Conservation (phyloP, 2,888 invertebrate genomes). For the Chrysina gloriosa region DNA sequence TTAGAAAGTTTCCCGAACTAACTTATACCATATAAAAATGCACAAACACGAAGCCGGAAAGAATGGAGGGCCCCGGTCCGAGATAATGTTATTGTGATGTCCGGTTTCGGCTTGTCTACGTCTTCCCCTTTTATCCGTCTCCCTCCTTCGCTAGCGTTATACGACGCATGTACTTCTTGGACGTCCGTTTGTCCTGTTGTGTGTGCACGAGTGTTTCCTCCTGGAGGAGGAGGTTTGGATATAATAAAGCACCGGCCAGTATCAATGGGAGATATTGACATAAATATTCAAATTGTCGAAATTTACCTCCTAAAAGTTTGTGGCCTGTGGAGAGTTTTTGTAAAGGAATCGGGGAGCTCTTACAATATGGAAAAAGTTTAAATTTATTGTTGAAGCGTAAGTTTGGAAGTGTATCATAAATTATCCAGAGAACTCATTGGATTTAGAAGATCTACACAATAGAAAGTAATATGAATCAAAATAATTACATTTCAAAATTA, state of each 20-base stretch:
- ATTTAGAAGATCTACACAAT: not conserved
- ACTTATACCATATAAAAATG: conserved; percentile 60
- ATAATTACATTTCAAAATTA: too few species aligned
- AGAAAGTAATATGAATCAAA: not conserved
- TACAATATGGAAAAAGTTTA: conserved; percentile 19
- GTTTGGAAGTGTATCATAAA: conserved; percentile 8
- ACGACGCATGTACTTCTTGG: not conserved
- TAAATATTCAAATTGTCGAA: conserved; percentile 37
- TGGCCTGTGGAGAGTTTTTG: conserved; percentile 22
- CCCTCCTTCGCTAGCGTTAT: not conserved
- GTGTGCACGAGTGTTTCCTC: conserved; percentile 39
- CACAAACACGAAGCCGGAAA: conserved; percentile 57
- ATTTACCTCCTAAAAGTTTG: conserved; percentile 35
- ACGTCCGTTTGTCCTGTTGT: conserved; percentile 18
- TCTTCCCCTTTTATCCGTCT: conserved; percentile 25
- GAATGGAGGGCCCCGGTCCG: conserved; percentile 41
- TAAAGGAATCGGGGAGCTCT: conserved; percentile 2
- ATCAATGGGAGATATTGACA: conserved; percentile 25
- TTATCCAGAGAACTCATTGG: not conserved
- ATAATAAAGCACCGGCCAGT: conserved; percentile 36
- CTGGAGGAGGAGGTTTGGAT: conserved; percentile 11
- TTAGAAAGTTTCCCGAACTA: conserved; percentile 58
- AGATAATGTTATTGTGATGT: conserved; percentile 59
- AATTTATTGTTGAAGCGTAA: conserved; percentile 25
- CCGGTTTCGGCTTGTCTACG: conserved; percentile 50